Conservation (phyloP, 1,140 invertebrate species). For the Aleiodes sp. region DNA sequence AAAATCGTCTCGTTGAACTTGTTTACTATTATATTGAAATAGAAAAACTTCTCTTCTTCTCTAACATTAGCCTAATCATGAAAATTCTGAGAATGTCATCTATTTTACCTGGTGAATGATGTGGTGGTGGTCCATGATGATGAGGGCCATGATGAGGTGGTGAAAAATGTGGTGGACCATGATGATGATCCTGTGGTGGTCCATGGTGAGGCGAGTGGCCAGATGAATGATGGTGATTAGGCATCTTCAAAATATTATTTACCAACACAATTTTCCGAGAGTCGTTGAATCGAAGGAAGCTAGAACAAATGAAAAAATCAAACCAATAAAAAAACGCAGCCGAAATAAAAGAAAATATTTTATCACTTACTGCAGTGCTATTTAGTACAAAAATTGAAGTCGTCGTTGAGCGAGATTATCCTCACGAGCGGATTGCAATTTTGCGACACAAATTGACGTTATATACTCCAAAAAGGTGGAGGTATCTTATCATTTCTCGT, state of each 20-base stretch:
- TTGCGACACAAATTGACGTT: slow-evolving; percentile 6
- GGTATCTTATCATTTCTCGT: background rate
- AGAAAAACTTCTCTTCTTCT: too few species aligned
- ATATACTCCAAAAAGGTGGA: background rate
- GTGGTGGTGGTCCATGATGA: background rate
- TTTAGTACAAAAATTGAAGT: background rate
- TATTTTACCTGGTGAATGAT: background rate
- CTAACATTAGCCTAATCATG: too few species aligned
- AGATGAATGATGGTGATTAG: background rate
- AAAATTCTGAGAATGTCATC: too few species aligned
- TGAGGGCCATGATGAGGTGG: background rate
- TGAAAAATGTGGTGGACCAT: background rate
- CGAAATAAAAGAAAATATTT: too few species aligned
- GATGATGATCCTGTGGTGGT: background rate
- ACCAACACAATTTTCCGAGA: too few species aligned
- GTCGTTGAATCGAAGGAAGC: too few species aligned
- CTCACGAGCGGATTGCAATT: background rate
- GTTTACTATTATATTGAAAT: too few species aligned
- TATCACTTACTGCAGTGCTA: too few species aligned
- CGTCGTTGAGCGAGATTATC: background rate
- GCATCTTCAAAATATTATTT: too few species aligned
- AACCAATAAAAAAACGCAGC: too few species aligned
- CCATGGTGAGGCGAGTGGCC: background rate
- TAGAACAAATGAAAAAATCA: too few species aligned
- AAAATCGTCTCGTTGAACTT: too few species aligned